These are phyloP conservation scores for Ictalurus furcatus DNA, from an alignment of 2,113 vertebrate genomes.

Conservation along the genomic window DNA sequence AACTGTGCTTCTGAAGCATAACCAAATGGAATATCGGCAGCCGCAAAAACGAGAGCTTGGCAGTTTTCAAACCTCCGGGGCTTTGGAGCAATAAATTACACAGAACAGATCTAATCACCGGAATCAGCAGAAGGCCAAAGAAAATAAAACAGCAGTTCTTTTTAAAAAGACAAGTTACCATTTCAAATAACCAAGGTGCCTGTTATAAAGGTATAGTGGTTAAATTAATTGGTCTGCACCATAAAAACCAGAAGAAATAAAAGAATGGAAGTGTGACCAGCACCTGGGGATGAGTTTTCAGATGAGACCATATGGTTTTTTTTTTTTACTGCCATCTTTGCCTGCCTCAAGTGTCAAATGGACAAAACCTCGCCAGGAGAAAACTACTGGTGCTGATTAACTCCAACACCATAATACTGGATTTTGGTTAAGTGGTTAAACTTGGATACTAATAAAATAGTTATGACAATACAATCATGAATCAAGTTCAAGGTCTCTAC, in stretches of 20 bases:
- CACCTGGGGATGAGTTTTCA: not conserved
- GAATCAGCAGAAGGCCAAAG: not conserved
- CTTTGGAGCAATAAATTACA: conserved; percentile 2
- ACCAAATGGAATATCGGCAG: not conserved
- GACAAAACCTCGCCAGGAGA: not conserved
- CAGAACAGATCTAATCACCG: not conserved
- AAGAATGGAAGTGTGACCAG: not conserved
- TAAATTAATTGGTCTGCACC: not conserved
- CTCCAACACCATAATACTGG: not conserved
- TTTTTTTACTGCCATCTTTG: not conserved
- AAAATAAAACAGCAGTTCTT: not conserved
- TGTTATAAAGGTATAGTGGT: not conserved
- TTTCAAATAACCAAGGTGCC: not conserved
- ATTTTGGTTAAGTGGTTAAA: not conserved
- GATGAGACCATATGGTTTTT: not conserved
- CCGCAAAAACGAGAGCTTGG: not conserved
- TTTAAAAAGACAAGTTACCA: not conserved
- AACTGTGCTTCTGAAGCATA: not conserved
- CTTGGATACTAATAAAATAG: not conserved
- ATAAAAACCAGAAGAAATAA: not conserved
- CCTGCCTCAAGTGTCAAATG: not conserved
- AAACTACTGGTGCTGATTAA: not conserved
- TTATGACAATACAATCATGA: not conserved
- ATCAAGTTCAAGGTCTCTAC: not conserved
- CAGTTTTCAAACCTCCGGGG: not conserved